Percentiles rank a stretch among this genome's conserved stretches.
Conservation (phyloP, 1,140 invertebrate species). For the Drosophila albomicans region DNA sequence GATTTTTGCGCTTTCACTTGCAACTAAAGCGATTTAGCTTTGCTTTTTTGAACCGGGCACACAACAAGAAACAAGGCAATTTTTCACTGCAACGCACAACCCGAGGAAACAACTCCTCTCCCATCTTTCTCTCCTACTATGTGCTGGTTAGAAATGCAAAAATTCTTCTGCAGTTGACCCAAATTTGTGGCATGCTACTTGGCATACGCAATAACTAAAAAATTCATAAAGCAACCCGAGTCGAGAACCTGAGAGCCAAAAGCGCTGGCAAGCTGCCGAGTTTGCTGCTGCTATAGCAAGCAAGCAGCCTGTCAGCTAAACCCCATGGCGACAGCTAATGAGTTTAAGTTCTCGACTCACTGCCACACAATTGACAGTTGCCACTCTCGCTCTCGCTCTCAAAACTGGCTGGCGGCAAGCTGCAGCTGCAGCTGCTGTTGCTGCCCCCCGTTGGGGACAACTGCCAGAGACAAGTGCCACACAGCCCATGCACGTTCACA, state of each 20-base stretch:
- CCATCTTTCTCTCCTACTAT: neutral
- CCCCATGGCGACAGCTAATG: slow-evolving; percentile 73
- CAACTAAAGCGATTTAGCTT: slow-evolving; percentile 77
- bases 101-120: neutral
- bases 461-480: slow-evolving; percentile 34
- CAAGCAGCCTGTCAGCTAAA: slow-evolving; percentile 63
- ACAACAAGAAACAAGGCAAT: slow-evolving; percentile 69
- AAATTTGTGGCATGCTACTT: slow-evolving; percentile 77
- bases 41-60: slow-evolving; percentile 56
- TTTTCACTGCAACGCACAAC: slow-evolving; percentile 66
- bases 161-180: slow-evolving; percentile 66
- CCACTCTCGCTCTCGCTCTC: neutral
- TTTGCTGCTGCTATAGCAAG: too few species aligned
- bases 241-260: slow-evolving; percentile 4
- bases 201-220: slow-evolving; percentile 66
- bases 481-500: slow-evolving; percentile 41
- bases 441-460: neutral
- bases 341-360: slow-evolving; percentile 78
- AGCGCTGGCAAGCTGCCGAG: slow-evolving; percentile 1
- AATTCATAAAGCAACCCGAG: slow-evolving; percentile 66
- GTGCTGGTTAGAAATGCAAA: slow-evolving; percentile 18
- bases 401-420: neutral
- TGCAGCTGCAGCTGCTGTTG: neutral
- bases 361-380: slow-evolving; percentile 74
- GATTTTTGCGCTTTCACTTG: slow-evolving; percentile 64